Conservation (phyloP, 1,140 invertebrate genomes). For the Varroa destructor region DNA sequence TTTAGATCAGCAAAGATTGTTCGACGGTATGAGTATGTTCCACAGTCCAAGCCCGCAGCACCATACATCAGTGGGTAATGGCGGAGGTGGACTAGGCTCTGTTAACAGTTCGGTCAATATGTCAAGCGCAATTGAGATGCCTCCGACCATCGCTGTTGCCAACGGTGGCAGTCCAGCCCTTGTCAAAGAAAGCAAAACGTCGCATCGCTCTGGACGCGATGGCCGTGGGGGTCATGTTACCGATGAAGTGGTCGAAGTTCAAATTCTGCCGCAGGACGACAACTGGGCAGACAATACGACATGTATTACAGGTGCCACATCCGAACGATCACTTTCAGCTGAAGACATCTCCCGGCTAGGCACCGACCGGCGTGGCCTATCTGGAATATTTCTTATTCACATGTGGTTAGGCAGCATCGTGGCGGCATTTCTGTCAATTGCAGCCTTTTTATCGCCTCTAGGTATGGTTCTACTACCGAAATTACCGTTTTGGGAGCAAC, state of each 20-base stretch:
- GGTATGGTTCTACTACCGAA: slow-evolving; percentile 86
- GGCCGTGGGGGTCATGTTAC: slow-evolving; percentile 31
- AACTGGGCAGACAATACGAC: slow-evolving; percentile 97
- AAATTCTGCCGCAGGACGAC: slow-evolving; percentile 81
- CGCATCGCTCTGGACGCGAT: slow-evolving; percentile 32
- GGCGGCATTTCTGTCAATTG: slow-evolving; percentile 57
- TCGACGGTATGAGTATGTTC: background rate
- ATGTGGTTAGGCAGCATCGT: slow-evolving; percentile 63
- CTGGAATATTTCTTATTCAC: slow-evolving; percentile 53
- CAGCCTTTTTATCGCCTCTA: slow-evolving; percentile 77
- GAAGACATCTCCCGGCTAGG: slow-evolving; percentile 54
- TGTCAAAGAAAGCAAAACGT: slow-evolving; percentile 33
- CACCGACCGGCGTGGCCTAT: slow-evolving; percentile 37
- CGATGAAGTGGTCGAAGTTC: slow-evolving; percentile 68
- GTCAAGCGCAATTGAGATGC: background rate
- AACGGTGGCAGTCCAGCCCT: background rate
- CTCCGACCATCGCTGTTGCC: background rate
- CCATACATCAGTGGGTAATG: background rate
- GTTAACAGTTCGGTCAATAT: background rate
- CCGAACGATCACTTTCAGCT: slow-evolving; percentile 79
- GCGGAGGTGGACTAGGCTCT: background rate
- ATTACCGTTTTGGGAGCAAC: slow-evolving; percentile 40
- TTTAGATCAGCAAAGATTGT: background rate
- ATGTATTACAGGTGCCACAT: slow-evolving; percentile 88
- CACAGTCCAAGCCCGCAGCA: background rate